Base-by-base conservation (phyloP, 2,888 invertebrate species). In the Perizoma flavofasciatum region DNA sequence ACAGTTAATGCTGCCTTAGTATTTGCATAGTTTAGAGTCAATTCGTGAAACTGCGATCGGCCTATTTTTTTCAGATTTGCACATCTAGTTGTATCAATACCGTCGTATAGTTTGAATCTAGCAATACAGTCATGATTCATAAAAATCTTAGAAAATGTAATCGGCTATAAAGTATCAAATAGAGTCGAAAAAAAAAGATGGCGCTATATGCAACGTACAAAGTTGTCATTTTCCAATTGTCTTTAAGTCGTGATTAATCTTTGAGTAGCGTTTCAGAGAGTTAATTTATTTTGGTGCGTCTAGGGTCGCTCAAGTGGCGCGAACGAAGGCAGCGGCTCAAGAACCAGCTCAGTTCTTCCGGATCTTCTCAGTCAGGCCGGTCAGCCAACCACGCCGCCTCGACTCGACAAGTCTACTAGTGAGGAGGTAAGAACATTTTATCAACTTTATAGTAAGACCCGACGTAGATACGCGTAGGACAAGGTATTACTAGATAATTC, bases 311-410 rank as follows among this genome's bases (percentile, higher is more conserved):
- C 86, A 65, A 83, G 92, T 72, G 93, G 92, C 67, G 92, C 89
- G 51, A 83, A 80, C 70, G 92, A 94, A 81, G 92, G 94, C 78
- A 92, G 94, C 75, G 93, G 96, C 69, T 95, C 97, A 35, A 94
- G 98, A 69, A 97, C 97, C 68, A 97, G 97, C 92, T 97, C 97
- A 56, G 98, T 98, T 58, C 94, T 99, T 72, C 99, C 99, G 55
- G 99, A 99, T 93, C 94, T 99, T 73, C 94, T 99, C 71, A 98
- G 98, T 82, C 97, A 97, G 92, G 96, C 96, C 63, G 95, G 95
- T 61, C 95, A 95, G 82, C 96, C 96, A 65, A 97, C 96, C 70
- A 97, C 97, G 40, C 97, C 97, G 62, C 96, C 96, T 74, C 93
- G 98, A 55, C 96, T 96, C 83, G 98, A 98, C 93, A 98, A 98